Conservation (phyloP, 2,113 vertebrate species). For the Corythaixoides concolor region DNA sequence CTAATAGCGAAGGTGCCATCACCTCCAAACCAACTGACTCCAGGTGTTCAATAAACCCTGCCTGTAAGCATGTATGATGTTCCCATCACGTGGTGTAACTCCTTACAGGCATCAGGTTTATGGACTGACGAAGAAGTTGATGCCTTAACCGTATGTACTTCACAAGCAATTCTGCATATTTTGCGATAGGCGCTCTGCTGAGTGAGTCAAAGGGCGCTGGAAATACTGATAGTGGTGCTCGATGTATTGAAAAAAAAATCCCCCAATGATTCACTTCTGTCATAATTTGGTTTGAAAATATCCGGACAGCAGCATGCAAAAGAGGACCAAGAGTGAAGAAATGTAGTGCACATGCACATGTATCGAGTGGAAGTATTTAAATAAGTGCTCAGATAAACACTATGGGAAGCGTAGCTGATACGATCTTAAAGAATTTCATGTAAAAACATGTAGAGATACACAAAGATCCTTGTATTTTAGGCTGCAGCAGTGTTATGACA, state of each 20-base stretch:
- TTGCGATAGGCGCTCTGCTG: neutral
- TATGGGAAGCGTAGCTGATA: neutral
- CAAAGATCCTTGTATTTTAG: neutral
- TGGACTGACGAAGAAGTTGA: neutral
- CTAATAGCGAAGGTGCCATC: neutral
- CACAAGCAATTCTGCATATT: neutral
- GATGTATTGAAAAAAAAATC: slow-evolving; percentile 4
- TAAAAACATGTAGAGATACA: neutral
- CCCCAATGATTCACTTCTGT: slow-evolving; percentile 43
- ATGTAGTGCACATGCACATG: neutral
- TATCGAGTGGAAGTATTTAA: neutral
- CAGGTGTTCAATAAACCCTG: neutral
- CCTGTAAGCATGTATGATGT: neutral
- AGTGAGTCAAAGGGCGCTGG: slow-evolving; percentile 21
- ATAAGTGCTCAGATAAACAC: neutral
- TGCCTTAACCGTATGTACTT: neutral
- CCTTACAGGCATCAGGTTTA: neutral
- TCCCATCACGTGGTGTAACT: neutral
- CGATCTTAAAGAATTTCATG: neutral
- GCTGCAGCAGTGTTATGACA: neutral
- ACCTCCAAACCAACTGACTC: neutral
- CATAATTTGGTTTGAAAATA: slow-evolving; percentile 34
- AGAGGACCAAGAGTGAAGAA: neutral
- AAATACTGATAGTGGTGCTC: slow-evolving; percentile 11
- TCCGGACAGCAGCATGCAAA: slow-evolving; percentile 13